Base-by-base conservation (phyloP, 2,797 vertebrate species). In the Neostethus bicornis region DNA sequence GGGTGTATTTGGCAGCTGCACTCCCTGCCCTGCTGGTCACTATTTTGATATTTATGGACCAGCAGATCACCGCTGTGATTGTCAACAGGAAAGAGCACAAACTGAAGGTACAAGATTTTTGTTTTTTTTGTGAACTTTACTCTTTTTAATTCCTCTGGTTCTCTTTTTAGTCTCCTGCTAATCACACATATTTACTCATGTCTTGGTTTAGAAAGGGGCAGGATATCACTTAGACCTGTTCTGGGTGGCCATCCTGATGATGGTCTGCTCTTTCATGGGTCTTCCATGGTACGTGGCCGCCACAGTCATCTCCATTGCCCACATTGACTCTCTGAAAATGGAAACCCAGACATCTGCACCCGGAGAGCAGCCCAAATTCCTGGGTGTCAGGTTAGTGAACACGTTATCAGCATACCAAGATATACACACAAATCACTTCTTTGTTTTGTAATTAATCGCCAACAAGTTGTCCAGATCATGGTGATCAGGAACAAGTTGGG, bases 41-140 rank as follows among this genome's bases (percentile, higher is more conserved):
- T 34, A 99, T 99, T 71, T 94, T 99, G 66, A 92, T 99, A 79
- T 99, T 99, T 69, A 99, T 99, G 97, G 97, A 99, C 88, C 97
- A 99, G 77, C 97, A 99, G 81, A 97, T 99, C 89, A 99, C 97
- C 0, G 97, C 96, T 0, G 97, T 99, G 75, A 99, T 99, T 0
- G 94, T 99, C 80, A 99, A 99, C 91, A 92, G 97, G 85, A 99
- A 99, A 67, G 97, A 99, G 75, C 93, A 99, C 85, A 99, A 98
- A 75, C 94, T 99, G 23, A 99, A 96, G 94, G 97, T 98, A 37
- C 7, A 16, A 16, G 31, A 12, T 13, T 32, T 32, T 32, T 32
- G 32, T 34, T 16, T 7, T 42, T 42, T 20, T 11, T 37, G n/a
- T 9, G 35, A 17, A 37, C 35, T 17, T 7, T 16, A 17, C 17